Conservation (phyloP, 2,797 vertebrate genomes). For the Myripristis jacobus region DNA sequence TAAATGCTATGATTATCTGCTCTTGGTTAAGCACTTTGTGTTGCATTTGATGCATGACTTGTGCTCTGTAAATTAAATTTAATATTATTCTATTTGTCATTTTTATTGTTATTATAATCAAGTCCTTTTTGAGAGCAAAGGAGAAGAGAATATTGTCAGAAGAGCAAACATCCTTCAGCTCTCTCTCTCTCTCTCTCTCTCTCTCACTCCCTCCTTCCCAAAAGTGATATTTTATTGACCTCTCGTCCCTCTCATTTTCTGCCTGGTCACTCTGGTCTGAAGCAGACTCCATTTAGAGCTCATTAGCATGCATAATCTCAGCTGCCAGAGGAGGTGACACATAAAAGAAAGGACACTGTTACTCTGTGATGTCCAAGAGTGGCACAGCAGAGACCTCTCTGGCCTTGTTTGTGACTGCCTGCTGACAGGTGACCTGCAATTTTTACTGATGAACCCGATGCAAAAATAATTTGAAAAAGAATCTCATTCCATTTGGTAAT, state of each 20-base stretch:
- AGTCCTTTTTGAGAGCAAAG: constrained; percentile 6
- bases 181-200: neutral
- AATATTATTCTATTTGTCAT: no score
- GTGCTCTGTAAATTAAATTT: no score
- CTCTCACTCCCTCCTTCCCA: constrained; percentile 6
- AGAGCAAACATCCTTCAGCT: neutral
- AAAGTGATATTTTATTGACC: constrained; percentile 45
- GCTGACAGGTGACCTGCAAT: constrained; percentile 12
- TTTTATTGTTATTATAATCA: no score
- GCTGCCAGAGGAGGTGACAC: constrained; percentile 44
- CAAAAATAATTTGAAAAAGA: no score
- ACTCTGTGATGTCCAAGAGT: constrained; percentile 21
- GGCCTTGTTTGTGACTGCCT: constrained; percentile 7
- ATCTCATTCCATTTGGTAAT: no score
- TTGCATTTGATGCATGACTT: no score
- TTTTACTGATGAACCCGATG: constrained; percentile 1
- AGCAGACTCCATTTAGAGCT: constrained; percentile 39
- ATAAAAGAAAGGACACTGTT: constrained; percentile 28
- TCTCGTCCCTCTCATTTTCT: constrained; percentile 37
- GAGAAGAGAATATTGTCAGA: no score
- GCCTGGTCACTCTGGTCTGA: constrained; percentile 34
- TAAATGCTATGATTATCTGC: no score
- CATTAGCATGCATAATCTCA: constrained; percentile 57
- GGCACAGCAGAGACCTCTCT: constrained; percentile 10
- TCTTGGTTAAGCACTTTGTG: no score